These are phyloP conservation scores for Semnopithecus entellus DNA, from an alignment of 2,113 vertebrate genomes.

Conservation along the genomic window DNA sequence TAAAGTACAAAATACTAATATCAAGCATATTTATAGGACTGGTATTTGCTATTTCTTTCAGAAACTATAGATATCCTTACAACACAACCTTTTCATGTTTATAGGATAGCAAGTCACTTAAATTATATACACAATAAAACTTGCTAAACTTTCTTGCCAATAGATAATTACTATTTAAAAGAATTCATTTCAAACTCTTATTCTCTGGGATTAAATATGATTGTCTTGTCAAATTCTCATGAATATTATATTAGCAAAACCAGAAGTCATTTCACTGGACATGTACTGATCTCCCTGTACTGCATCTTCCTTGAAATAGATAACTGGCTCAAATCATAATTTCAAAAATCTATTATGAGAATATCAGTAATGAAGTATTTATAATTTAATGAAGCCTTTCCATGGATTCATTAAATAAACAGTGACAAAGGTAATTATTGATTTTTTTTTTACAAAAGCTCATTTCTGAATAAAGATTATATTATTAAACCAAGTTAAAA, in stretches of 20 bases:
- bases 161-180: slow-evolving; percentile 64
- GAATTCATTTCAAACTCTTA: slow-evolving; percentile 64
- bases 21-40: neutral
- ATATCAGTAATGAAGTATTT: slow-evolving; percentile 56
- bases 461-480: slow-evolving; percentile 70
- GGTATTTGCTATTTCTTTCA: neutral
- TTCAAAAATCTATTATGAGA: slow-evolving; percentile 74
- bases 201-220: slow-evolving; percentile 72
- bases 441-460: slow-evolving; percentile 51
- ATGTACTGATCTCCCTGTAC: slow-evolving; percentile 56
- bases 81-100: neutral
- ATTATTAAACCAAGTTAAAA: slow-evolving; percentile 65
- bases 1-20: neutral
- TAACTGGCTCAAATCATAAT: slow-evolving; percentile 66
- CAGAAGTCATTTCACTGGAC: slow-evolving; percentile 60
- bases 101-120: slow-evolving; percentile 50
- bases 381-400: slow-evolving; percentile 75
- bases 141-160: slow-evolving; percentile 60
- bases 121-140: slow-evolving; percentile 66
- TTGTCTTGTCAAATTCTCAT: slow-evolving; percentile 68
- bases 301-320: slow-evolving; percentile 49
- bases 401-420: slow-evolving; percentile 76
- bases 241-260: slow-evolving; percentile 71
- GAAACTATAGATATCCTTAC: neutral
- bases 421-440: slow-evolving; percentile 71